phyloP scores from a whole-genome alignment of 53 echinoderm and acorn worm species.

The Holothuria leucospilota region DNA sequence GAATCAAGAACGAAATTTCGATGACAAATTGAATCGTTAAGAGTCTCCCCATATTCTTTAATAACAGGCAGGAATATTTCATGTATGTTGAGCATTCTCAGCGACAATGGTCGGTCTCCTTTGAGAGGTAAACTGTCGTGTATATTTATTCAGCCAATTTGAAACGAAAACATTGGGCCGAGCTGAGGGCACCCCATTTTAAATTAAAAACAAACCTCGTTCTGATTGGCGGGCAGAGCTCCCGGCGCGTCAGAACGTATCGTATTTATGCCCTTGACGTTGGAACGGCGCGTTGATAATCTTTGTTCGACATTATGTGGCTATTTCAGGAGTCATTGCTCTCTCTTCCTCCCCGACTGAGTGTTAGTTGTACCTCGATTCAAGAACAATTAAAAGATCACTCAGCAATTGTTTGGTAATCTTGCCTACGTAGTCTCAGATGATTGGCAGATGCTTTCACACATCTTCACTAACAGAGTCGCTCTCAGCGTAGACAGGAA shows the following conservation, averaged over 20 bases:
- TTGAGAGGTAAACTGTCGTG: conserved; percentile 29
- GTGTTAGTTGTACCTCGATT: too few relatives aligned
- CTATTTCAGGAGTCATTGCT: too few relatives aligned
- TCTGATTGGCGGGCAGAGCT: conserved; percentile 42
- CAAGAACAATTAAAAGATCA: too few relatives aligned
- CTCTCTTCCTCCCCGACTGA: too few relatives aligned
- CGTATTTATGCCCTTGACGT: conserved; percentile 35
- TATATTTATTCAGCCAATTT: conserved; percentile 59
- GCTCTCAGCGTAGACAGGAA: too few relatives aligned
- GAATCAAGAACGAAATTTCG: conserved; percentile 22
- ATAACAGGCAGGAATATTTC: conserved; percentile 30
- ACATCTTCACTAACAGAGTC: too few relatives aligned
- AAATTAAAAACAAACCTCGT: conserved; percentile 46
- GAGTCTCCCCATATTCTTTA: conserved; percentile 18
- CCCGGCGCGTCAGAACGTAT: conserved; percentile 33
- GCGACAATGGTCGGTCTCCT: conserved; percentile 40
- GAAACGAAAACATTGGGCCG: conserved; percentile 46
- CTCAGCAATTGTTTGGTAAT: too few relatives aligned
- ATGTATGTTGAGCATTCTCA: conserved; percentile 33
- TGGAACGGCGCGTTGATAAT: background rate
- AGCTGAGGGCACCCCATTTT: conserved; percentile 39
- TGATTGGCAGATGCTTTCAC: too few relatives aligned
- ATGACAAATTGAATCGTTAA: conserved; percentile 50
- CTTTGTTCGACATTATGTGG: too few relatives aligned
- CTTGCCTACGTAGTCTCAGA: too few relatives aligned